These are phyloP conservation scores for Coelopa frigida DNA, from an alignment of 1,140 invertebrate genomes.

Conservation along the genomic window DNA sequence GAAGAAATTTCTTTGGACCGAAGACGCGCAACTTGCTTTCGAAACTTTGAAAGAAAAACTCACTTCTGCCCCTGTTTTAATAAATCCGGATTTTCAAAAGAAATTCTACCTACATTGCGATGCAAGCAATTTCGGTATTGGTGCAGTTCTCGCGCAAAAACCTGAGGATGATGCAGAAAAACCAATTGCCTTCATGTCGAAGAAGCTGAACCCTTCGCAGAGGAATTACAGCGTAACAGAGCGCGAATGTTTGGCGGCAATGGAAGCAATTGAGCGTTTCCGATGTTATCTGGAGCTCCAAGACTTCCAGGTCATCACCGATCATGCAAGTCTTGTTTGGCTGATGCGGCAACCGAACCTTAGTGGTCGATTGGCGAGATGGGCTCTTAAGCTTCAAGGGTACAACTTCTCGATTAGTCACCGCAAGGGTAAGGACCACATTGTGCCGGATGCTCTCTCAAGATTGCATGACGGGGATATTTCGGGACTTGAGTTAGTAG, in stretches of 20 bases:
- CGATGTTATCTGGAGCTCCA: constrained; percentile 39
- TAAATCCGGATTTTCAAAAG: constrained; percentile 15
- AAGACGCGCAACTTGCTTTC: constrained; percentile 1
- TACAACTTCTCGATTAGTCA: constrained; percentile 6
- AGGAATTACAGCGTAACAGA: constrained; percentile 43
- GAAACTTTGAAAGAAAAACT: constrained; percentile 5
- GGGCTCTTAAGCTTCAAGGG: neutral
- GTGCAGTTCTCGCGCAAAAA: constrained; percentile 34
- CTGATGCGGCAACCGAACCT: constrained; percentile 5
- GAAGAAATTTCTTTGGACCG: constrained; percentile 7
- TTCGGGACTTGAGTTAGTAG: neutral
- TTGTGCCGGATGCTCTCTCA: constrained; percentile 9
- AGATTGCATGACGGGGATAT: neutral
- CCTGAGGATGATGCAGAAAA: constrained; percentile 17
- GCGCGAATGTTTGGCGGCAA: constrained; percentile 45
- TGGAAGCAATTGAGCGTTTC: constrained; percentile 43
- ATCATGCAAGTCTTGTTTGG: constrained; percentile 16
- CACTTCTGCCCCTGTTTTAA: constrained; percentile 13
- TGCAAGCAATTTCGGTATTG: constrained; percentile 32
- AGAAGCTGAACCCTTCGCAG: constrained; percentile 7
- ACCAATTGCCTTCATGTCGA: constrained; percentile 34
- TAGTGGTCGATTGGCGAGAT: constrained; percentile 9
- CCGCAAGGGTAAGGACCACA: constrained; percentile 6
- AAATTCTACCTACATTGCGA: constrained; percentile 24
- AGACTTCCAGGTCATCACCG: constrained; percentile 39